Percentiles rank a stretch among this genome's conserved stretches.
phyloP scores from a whole-genome alignment of 2,888 invertebrate species.

The Laothoe populi region DNA sequence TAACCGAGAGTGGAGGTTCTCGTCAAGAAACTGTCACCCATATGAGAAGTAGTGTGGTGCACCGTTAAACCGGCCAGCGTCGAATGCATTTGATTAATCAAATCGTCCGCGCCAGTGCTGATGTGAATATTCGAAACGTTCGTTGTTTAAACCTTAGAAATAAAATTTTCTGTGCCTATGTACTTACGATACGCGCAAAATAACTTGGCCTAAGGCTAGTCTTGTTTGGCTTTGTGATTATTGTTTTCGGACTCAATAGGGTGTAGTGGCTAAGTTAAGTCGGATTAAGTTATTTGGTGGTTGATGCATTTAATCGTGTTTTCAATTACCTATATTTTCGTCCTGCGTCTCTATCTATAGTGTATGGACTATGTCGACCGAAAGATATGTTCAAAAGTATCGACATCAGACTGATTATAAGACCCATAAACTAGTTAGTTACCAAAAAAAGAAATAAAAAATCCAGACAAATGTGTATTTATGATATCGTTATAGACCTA shows the following conservation, averaged over 20 bases:
- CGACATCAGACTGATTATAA: not conserved
- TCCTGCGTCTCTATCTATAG: too few relatives aligned
- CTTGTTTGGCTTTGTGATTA: too few relatives aligned
- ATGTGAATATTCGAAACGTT: slow-evolving; percentile 2
- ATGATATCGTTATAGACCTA: not conserved
- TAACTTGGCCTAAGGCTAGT: too few relatives aligned
- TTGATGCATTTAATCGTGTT: too few relatives aligned
- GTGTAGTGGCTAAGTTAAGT: too few relatives aligned
- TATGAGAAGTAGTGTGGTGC: slow-evolving; percentile 23
- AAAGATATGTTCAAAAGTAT: not conserved
- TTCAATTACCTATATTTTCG: too few relatives aligned
- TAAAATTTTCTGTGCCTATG: not conserved
- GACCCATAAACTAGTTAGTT: not conserved
- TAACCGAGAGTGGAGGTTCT: not conserved
- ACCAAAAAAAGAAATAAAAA: too few relatives aligned
- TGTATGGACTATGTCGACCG: not conserved
- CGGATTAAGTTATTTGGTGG: too few relatives aligned
- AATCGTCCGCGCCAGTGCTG: not conserved
- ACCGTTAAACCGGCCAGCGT: slow-evolving; percentile 19
- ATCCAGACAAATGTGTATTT: too few relatives aligned
- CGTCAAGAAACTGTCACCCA: not conserved
- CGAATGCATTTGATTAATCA: slow-evolving; percentile 19
- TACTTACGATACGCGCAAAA: too few relatives aligned
- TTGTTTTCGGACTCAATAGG: too few relatives aligned
- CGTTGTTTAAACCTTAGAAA: slow-evolving; percentile 4